A percentile compares a stretch with the other conserved stretches of the same genome.
These are phyloP conservation scores for Pituophis catenifer DNA, from an alignment of 2,113 vertebrate species.

Conservation along the genomic window DNA sequence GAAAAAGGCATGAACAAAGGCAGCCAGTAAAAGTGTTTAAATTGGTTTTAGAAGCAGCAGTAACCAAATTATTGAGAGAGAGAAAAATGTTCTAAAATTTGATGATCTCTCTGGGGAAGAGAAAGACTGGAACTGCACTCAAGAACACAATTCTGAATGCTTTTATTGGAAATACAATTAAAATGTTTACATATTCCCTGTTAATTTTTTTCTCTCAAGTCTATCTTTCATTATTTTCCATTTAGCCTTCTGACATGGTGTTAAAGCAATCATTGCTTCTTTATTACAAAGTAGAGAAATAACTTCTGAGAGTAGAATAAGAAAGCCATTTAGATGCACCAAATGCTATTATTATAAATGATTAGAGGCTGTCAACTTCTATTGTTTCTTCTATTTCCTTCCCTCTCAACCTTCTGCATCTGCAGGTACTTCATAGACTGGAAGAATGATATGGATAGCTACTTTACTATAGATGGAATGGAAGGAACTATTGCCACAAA, in stretches of 20 bases:
- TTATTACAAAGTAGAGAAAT: constrained; percentile 53
- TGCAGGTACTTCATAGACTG: constrained; percentile 93
- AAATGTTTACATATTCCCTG: neutral
- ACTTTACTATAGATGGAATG: constrained; percentile 89
- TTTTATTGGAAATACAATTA: neutral
- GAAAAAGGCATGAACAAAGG: neutral
- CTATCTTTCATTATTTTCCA: constrained; percentile 37
- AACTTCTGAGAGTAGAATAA: constrained; percentile 51
- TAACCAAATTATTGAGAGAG: neutral
- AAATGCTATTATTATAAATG: constrained; percentile 55
- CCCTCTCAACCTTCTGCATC: neutral
- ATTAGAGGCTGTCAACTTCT: constrained; percentile 56
- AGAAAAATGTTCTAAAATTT: neutral
- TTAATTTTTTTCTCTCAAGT: neutral
- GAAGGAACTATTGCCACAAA: constrained; percentile 95
- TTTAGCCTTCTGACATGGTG: constrained; percentile 53
- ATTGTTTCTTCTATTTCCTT: constrained; percentile 53
- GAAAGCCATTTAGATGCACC: constrained; percentile 38
- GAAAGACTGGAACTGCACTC: neutral
- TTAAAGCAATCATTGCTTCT: constrained; percentile 57
- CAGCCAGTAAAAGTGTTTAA: neutral
- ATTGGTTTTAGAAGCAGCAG: constrained; percentile 1
- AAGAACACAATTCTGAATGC: neutral
- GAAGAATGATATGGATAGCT: constrained; percentile 90
- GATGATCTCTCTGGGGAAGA: neutral